phyloP scores from a whole-genome alignment of 2,888 invertebrate species.

The Eilema sororculum region DNA sequence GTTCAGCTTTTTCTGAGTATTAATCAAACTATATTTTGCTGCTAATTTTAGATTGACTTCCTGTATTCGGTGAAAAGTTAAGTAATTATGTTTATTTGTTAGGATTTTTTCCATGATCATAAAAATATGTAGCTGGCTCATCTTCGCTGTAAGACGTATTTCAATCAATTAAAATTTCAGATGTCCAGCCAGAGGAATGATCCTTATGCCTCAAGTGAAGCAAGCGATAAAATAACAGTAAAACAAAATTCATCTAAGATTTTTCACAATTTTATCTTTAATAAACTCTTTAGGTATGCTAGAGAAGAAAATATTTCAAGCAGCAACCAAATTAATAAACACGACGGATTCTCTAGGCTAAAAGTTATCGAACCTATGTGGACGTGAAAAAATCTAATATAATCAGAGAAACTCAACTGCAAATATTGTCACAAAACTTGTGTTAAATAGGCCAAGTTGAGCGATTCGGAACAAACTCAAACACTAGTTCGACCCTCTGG shows the following conservation, averaged over 20 bases:
- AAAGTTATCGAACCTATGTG: slow-evolving; percentile 13
- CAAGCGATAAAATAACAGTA: too few species aligned
- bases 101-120: too few species aligned
- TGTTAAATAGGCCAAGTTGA: slow-evolving; percentile 34
- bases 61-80: neutral
- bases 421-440: slow-evolving; percentile 47
- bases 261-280: too few species aligned
- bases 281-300: too few species aligned
- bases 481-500: slow-evolving; percentile 26
- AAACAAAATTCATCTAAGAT: too few species aligned
- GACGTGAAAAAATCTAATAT: slow-evolving; percentile 12
- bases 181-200: too few species aligned
- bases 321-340: neutral
- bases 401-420: slow-evolving; percentile 23
- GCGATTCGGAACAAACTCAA: slow-evolving; percentile 42
- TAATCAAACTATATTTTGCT: neutral
- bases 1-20: neutral
- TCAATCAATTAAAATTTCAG: too few species aligned
- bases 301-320: neutral
- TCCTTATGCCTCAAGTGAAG: too few species aligned
- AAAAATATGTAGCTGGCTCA: too few species aligned
- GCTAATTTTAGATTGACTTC: neutral
- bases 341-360: neutral
- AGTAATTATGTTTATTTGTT: too few species aligned
- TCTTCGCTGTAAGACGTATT: too few species aligned